Evolutionary conservation across 2,113 vertebrate genomes (phyloP), one percentile per base, ranked within the genome.

Genomic region (Athene noctua): DNA sequence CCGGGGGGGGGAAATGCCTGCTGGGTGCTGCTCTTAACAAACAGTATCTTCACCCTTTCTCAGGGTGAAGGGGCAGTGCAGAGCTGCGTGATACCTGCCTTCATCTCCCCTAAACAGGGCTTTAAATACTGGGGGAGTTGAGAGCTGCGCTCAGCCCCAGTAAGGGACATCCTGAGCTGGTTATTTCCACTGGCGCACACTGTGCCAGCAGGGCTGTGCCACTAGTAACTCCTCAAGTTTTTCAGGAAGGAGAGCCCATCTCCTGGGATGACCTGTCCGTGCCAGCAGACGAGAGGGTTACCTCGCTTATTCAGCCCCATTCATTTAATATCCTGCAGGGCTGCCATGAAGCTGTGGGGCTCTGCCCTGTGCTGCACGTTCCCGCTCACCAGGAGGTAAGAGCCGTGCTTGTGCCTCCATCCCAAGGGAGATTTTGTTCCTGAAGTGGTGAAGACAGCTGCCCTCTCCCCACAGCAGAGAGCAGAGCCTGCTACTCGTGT

Each of bases 281-380:
- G 59, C 54, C 2, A 2, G 29, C 11, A 18, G 29, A 21, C 0
- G 1, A 47, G 29, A 74, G 21, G 42, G 16, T 34, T 40, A 25
- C 36, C 30, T 68, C 0, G 0, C 21, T 52, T 51, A 27, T 66
- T 66, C 27, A 18, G 70, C 65, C 29, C n/a, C 27, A 2, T 58
- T 62, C 25, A 40, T 66, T 71, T 40, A 29, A 32, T 23, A 54
- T 27, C 49, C 30, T 32, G 26, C 17, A 10, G 49, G 65, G 54
- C 54, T 86, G 75, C 65, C 0, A 1, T 38, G 75, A 73, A 54
- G 54, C 27, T 19, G 40, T 13, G 4, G 44, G 54, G 34, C 29
- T 5, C 27, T 81, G 52, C 59, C 59, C 54, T 13, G 15, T 57
- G 30, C n/a, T 51, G 15, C 22, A 18, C 0, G 0, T n/a, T 77